Evolutionary conservation across 2,888 invertebrate genomes (phyloP), one percentile per base, ranked within the genome.

Genomic region (Harpalus rubripes): DNA sequence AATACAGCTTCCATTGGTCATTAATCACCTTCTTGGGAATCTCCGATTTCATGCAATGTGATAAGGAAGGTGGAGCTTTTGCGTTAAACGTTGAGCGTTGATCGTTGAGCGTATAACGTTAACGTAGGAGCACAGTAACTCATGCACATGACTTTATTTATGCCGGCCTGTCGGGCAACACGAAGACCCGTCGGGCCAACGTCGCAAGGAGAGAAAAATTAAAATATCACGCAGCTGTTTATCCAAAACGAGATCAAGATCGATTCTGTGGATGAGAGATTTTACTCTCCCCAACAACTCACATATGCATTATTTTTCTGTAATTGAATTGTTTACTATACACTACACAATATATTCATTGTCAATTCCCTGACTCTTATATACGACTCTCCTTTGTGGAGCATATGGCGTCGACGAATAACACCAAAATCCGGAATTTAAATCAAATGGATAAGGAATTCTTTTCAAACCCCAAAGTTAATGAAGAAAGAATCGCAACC

Each of bases 31-130:
- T 41, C 44, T 59, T 39, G 41, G 16, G 81, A 81, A 81, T 80
- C 32, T 81, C 81, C 63, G 81, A 81, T 63, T 63, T 81, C 81
- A 81, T 81, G 81, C 63, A 81, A 12, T 63, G 44, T 63, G 81
- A 63, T 61, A 81, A 81, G 41, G 26, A 12, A 52, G 44, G 44
- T 52, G 44, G 61, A 10, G 72, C 39, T 72, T 16, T n/a, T 12
- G 72, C 15, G 72, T 15, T 32, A 16, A 22, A 7, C 72, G 61
- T 16, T 44, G 44, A 44, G 44, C 44, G 44, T 52, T 2, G 8
- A 52, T 22, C 63, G 63, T 22, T 22, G 18, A 63, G 12, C 68
- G 68, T 15, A 32, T 8, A 68, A 32, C 18, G 18, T 22, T 63
- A 41, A 52, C 52, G 76, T 16, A 32, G 41, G 44, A 41, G 26